Conservation (phyloP, 1,140 invertebrate genomes). For the Panulirus ornatus region DNA sequence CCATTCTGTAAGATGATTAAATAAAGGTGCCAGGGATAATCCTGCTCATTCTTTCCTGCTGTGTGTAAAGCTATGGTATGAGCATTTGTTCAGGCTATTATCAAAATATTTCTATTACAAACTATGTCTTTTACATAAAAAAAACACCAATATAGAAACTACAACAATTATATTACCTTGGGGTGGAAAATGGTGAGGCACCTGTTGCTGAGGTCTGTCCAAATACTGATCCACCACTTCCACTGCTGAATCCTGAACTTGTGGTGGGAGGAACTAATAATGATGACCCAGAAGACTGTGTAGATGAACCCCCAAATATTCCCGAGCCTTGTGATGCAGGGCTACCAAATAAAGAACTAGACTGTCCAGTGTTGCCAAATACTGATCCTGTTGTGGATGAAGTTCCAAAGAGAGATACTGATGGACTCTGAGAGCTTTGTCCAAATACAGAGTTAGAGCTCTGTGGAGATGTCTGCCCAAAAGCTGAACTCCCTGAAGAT, state of each 20-base stretch:
- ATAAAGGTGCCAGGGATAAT: no score
- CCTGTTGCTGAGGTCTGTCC: conserved; percentile 41
- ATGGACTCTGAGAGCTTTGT: conserved; percentile 22
- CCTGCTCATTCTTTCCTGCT: no score
- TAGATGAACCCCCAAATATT: conserved; percentile 52
- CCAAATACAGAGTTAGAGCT: conserved; percentile 42
- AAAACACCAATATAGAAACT: background rate
- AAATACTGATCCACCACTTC: conserved; percentile 35
- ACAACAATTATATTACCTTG: background rate
- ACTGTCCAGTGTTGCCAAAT: conserved; percentile 27
- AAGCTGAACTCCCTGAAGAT: conserved; percentile 3
- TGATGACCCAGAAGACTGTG: conserved; percentile 23
- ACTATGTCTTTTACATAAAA: background rate
- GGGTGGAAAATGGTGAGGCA: conserved; percentile 52
- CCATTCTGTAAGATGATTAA: no score
- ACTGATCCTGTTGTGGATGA: conserved; percentile 23
- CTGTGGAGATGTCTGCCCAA: conserved; percentile 36
- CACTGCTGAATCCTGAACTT: conserved; percentile 27
- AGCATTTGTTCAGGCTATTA: no score
- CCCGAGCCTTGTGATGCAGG: background rate
- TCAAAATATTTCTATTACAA: no score
- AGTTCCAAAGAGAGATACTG: conserved; percentile 25
- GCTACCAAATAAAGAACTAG: conserved; percentile 40
- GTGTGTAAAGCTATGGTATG: no score
- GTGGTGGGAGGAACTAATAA: conserved; percentile 39